Evolutionary conservation across 1,140 invertebrate genomes (phyloP).

Genomic region (Hyles vespertilio): DNA sequence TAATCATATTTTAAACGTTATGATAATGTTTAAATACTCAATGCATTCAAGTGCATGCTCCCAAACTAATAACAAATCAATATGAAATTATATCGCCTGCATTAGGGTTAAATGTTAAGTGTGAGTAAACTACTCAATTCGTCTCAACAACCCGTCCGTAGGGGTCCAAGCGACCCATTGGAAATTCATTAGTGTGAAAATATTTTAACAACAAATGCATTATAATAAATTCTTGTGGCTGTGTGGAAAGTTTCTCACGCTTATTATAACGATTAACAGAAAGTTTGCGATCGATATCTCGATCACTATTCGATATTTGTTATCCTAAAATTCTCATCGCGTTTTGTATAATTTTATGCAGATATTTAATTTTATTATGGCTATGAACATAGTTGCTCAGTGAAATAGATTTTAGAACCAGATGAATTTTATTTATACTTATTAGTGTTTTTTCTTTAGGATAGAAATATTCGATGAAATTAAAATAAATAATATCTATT

Average conservation of each 20-base stretch:
- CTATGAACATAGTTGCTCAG: too few relatives aligned
- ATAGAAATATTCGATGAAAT: too few relatives aligned
- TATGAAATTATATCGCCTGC: too few relatives aligned
- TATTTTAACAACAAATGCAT: background rate
- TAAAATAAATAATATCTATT: too few relatives aligned
- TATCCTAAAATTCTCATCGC: slow-evolving; percentile 1
- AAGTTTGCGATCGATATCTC: background rate
- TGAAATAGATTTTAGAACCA: too few relatives aligned
- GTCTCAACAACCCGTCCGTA: background rate
- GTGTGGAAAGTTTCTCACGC: background rate
- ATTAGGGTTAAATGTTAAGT: background rate
- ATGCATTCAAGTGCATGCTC: too few relatives aligned
- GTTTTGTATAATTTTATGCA: background rate
- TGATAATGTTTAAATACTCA: too few relatives aligned
- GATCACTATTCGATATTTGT: background rate
- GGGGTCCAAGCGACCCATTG: background rate
- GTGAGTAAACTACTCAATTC: slow-evolving; percentile 4
- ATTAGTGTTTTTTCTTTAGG: too few relatives aligned
- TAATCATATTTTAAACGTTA: too few relatives aligned
- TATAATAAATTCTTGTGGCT: slow-evolving; percentile 1
- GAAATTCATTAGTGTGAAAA: background rate
- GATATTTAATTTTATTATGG: too few relatives aligned
- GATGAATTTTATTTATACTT: too few relatives aligned
- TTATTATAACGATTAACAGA: background rate
- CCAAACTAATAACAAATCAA: too few relatives aligned